Conservation (phyloP, 2,888 invertebrate species). For the Eueremaeus valkanovi region DNA sequence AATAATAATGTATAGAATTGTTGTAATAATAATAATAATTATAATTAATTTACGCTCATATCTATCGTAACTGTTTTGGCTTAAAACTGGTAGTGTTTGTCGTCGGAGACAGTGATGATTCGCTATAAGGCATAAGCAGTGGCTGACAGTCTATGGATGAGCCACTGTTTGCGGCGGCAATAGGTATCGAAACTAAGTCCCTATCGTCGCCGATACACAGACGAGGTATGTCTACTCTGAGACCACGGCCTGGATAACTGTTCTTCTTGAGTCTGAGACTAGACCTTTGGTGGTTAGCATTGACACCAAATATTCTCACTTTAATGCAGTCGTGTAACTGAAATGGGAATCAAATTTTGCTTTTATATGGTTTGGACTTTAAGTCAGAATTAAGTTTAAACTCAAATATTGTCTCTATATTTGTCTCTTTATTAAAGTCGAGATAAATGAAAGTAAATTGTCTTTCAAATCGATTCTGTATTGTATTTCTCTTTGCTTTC, state of each 20-base stretch:
- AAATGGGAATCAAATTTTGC: background rate
- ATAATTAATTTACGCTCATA: background rate
- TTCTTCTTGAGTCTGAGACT: constrained; percentile 26
- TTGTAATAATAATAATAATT: background rate
- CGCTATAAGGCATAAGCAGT: constrained; percentile 31
- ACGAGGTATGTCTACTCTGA: constrained; percentile 30
- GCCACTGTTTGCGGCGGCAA: constrained; percentile 10
- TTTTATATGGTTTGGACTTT: background rate
- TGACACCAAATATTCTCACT: constrained; percentile 31
- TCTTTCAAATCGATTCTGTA: background rate
- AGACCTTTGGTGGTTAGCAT: background rate
- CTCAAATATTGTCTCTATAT: background rate
- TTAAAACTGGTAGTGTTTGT: background rate
- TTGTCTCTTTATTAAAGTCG: background rate
- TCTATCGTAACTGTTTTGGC: constrained; percentile 1
- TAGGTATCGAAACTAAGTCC: background rate
- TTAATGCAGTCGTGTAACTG: constrained; percentile 28
- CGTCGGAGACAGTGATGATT: background rate
- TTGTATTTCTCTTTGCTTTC: no score
- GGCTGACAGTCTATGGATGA: constrained; percentile 23
- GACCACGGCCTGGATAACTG: constrained; percentile 25
- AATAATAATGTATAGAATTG: background rate
- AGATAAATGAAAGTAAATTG: constrained; percentile 1
- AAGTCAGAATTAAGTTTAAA: background rate
- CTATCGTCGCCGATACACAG: constrained; percentile 27